phyloP scores from a whole-genome alignment of 2,113 vertebrate species.

The Etia nguti region DNA sequence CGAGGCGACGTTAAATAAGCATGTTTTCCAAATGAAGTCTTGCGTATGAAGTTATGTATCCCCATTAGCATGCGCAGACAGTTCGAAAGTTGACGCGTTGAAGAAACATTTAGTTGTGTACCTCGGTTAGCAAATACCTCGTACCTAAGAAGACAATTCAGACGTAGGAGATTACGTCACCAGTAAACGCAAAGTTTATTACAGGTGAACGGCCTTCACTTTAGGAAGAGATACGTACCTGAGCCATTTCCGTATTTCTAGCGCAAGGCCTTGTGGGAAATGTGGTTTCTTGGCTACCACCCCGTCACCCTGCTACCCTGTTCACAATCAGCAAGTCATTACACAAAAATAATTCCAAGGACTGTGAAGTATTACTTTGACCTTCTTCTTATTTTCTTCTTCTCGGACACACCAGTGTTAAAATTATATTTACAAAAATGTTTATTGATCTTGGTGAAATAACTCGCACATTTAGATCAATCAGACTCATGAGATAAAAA shows the following conservation, averaged over 20 bases:
- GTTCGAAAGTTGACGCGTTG: neutral
- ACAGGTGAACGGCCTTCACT: neutral
- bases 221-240: neutral
- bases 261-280: conserved; percentile 44
- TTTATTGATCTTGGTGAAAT: neutral
- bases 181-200: neutral
- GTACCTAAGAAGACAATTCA: neutral
- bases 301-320: neutral
- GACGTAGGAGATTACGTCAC: rapidly evolving
- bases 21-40: neutral
- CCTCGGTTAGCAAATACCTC: neutral
- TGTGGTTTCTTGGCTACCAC: neutral
- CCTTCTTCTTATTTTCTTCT: neutral
- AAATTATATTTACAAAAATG: neutral
- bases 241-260: conserved; percentile 11
- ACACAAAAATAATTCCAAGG: neutral
- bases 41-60: neutral
- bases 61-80: neutral
- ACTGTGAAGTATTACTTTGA: neutral
- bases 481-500: neutral
- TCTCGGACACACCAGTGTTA: neutral
- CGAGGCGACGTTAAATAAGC: neutral
- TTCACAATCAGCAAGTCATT: neutral
- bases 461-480: neutral
- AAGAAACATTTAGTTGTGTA: neutral